Percentiles rank a stretch among this genome's conserved stretches.
phyloP scores from a whole-genome alignment of 2,888 invertebrate genomes.

The Acanthococcus lagerstroemiae region DNA sequence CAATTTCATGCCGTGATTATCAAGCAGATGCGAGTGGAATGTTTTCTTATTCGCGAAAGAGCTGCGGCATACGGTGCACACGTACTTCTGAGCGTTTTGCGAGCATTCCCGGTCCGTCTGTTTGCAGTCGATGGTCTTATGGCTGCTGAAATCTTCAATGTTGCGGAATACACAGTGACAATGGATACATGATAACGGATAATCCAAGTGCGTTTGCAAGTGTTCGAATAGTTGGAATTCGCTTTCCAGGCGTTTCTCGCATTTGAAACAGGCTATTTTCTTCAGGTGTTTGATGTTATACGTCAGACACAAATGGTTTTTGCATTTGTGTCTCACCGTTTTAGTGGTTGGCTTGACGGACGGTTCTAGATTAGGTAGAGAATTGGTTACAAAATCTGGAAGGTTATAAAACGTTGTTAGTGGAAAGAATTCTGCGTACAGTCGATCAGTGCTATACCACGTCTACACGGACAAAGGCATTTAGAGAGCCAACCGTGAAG shows the following conservation, averaged over 20 bases:
- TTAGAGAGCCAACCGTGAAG: no score
- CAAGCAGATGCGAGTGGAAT: slow-evolving; percentile 21
- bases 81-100: slow-evolving; percentile 3
- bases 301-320: slow-evolving; percentile 10
- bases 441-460: no score
- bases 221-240: slow-evolving; percentile 23
- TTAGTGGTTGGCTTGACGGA: background rate
- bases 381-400: background rate
- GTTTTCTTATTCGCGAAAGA: slow-evolving; percentile 26
- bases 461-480: no score
- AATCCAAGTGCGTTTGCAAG: slow-evolving; percentile 19
- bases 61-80: slow-evolving; percentile 7
- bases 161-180: slow-evolving; percentile 21
- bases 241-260: slow-evolving; percentile 17
- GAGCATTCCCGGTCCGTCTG: background rate
- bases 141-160: slow-evolving; percentile 16
- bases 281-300: slow-evolving; percentile 23
- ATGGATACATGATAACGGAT: slow-evolving; percentile 17
- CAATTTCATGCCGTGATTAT: slow-evolving; percentile 22
- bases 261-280: slow-evolving; percentile 21
- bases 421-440: background rate
- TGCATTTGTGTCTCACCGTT: slow-evolving; percentile 16
- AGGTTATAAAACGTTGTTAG: background rate
- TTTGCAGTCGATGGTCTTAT: slow-evolving; percentile 14
- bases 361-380: background rate